phyloP scores from a whole-genome alignment of 2,113 vertebrate genomes.

The Siphamia tubifer region DNA sequence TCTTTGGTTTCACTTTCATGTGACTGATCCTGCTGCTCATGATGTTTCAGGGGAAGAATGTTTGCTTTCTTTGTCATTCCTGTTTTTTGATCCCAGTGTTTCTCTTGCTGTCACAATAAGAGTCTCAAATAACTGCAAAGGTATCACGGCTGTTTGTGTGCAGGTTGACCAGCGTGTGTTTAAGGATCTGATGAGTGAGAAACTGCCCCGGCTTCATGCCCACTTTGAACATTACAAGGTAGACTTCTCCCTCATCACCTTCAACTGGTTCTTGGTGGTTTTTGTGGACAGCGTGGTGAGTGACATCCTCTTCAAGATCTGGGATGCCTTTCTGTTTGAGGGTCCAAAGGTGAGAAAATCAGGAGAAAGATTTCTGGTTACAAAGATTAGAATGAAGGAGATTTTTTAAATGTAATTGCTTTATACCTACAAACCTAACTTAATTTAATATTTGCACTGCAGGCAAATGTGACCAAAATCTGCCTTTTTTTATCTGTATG shows the following conservation, averaged over 20 bases:
- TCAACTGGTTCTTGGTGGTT: slow-evolving; percentile 98
- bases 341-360: slow-evolving; percentile 88
- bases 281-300: slow-evolving; percentile 98
- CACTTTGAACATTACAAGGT: slow-evolving; percentile 95
- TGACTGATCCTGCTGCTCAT: slow-evolving; percentile 13
- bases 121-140: not conserved
- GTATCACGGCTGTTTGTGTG: not conserved
- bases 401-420: too few species aligned
- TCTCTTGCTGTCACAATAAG: not conserved
- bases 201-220: slow-evolving; percentile 89
- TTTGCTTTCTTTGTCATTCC: not conserved
- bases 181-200: slow-evolving; percentile 94
- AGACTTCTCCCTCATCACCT: slow-evolving; percentile 97
- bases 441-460: too few species aligned
- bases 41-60: slow-evolving; percentile 3
- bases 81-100: not conserved
- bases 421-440: too few species aligned
- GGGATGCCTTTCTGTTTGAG: slow-evolving; percentile 97
- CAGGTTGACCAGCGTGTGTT: slow-evolving; percentile 98
- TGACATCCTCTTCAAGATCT: slow-evolving; percentile 96
- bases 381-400: too few species aligned
- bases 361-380: not conserved
- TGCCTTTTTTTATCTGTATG: too few species aligned
- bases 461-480: too few species aligned
- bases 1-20: not conserved